These are phyloP conservation scores for Dastarcus helophoroides DNA, from an alignment of 2,888 invertebrate species.

Conservation along the genomic window DNA sequence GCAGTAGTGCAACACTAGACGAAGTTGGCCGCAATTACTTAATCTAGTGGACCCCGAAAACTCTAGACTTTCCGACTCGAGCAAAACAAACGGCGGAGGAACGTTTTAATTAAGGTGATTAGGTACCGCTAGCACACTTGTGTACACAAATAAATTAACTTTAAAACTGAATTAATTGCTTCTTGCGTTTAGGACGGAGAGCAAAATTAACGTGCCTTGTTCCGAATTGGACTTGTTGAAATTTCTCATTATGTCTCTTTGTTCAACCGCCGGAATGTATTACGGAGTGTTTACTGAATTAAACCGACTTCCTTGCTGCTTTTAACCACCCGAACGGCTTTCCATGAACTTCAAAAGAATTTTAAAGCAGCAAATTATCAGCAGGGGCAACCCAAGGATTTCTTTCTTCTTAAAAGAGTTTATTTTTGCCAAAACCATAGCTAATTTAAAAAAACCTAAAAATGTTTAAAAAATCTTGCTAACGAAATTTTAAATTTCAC, in stretches of 20 bases:
- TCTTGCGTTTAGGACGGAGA: slow-evolving; percentile 34
- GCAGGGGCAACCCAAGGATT: too few species aligned
- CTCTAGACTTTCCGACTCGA: neutral
- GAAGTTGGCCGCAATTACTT: slow-evolving; percentile 37
- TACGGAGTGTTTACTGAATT: slow-evolving; percentile 6
- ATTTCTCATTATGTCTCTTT: slow-evolving; percentile 30
- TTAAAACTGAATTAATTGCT: slow-evolving; percentile 41
- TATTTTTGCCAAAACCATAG: too few species aligned
- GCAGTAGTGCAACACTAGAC: slow-evolving; percentile 32
- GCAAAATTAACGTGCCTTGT: slow-evolving; percentile 29
- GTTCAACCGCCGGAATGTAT: slow-evolving; percentile 9
- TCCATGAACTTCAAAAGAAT: too few species aligned
- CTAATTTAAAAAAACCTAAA: too few species aligned
- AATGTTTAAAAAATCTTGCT: too few species aligned
- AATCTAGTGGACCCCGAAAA: slow-evolving; percentile 29
- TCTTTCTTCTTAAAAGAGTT: too few species aligned
- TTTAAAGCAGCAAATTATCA: too few species aligned
- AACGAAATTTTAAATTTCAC: too few species aligned
- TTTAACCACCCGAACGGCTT: too few species aligned
- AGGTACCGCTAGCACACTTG: slow-evolving; percentile 33
- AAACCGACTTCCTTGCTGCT: too few species aligned
- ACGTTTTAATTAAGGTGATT: slow-evolving; percentile 41
- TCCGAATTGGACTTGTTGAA: slow-evolving; percentile 31
- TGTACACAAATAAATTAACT: slow-evolving; percentile 40
- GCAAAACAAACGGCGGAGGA: slow-evolving; percentile 18